phyloP scores from a whole-genome alignment of 2,888 invertebrate species.

The Thymelicus lineola region DNA sequence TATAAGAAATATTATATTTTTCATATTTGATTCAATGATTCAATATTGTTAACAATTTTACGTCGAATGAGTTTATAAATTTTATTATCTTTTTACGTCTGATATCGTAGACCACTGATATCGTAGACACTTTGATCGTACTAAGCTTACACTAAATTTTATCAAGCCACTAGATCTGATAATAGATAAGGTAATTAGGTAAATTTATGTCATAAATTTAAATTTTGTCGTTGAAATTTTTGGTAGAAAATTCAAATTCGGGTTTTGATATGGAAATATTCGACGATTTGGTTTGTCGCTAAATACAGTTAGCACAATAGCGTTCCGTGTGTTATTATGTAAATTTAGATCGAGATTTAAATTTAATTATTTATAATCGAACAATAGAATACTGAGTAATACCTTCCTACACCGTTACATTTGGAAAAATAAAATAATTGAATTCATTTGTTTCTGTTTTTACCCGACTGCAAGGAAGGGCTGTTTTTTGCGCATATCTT shows the following conservation, averaged over 20 bases:
- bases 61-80: slow-evolving; percentile 4
- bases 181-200: slow-evolving; percentile 34
- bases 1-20: slow-evolving; percentile 30
- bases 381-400: too few relatives aligned
- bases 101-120: too few relatives aligned
- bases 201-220: slow-evolving; percentile 34
- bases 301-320: slow-evolving; percentile 8
- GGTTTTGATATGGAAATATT: slow-evolving; percentile 26
- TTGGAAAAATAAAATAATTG: too few relatives aligned
- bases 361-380: too few relatives aligned
- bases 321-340: background rate
- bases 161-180: slow-evolving; percentile 25
- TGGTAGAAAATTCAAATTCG: slow-evolving; percentile 25
- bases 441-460: too few relatives aligned
- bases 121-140: slow-evolving; percentile 11
- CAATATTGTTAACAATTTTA: background rate
- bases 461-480: too few relatives aligned
- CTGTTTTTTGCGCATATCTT: too few relatives aligned
- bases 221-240: slow-evolving; percentile 30
- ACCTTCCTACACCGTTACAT: too few relatives aligned
- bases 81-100: too few relatives aligned
- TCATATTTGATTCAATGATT: slow-evolving; percentile 14
- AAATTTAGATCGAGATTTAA: background rate
- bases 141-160: slow-evolving; percentile 28
- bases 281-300: slow-evolving; percentile 7